phyloP scores from a whole-genome alignment of 2,888 invertebrate genomes.

The Cheilosia impressa region DNA sequence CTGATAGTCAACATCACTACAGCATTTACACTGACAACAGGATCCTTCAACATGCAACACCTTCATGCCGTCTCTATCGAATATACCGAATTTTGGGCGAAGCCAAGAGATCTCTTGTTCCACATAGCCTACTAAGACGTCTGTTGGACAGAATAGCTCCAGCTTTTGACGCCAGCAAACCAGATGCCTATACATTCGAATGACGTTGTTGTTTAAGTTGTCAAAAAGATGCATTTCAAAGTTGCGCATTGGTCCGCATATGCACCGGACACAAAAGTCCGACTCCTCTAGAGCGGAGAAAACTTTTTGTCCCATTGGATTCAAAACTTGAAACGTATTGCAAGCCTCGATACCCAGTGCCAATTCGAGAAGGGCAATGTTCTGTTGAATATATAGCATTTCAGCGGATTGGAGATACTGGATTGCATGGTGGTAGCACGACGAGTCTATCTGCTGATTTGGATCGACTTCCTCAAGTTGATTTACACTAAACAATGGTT shows the following conservation, averaged over 20 bases:
- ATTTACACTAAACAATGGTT: slow-evolving; percentile 2
- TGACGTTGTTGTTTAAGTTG: slow-evolving; percentile 48
- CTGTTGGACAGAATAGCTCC: slow-evolving; percentile 28
- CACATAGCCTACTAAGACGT: slow-evolving; percentile 13
- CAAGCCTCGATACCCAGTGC: slow-evolving; percentile 8
- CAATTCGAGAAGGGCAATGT: slow-evolving; percentile 22
- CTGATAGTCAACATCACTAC: slow-evolving; percentile 18
- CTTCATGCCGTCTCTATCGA: slow-evolving; percentile 29
- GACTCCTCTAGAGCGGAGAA: slow-evolving; percentile 36
- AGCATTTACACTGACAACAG: slow-evolving; percentile 7
- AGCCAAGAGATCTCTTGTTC: slow-evolving; percentile 1
- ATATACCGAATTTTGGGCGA: slow-evolving; percentile 26
- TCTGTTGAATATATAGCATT: slow-evolving; percentile 30
- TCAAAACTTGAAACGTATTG: slow-evolving; percentile 20
- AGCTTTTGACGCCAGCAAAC: slow-evolving; percentile 10
- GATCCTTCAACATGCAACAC: slow-evolving; percentile 21
- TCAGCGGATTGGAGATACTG: slow-evolving; percentile 30
- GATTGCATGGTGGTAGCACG: slow-evolving; percentile 9
- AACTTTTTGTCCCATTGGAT: slow-evolving; percentile 38
- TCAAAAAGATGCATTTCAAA: slow-evolving; percentile 35
- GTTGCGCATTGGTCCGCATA: slow-evolving; percentile 12
- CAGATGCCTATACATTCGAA: slow-evolving; percentile 26
- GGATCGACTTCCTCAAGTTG: neutral
- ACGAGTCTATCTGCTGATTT: neutral
- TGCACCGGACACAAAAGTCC: neutral